Percentiles rank a stretch among this genome's conserved stretches.
These are phyloP conservation scores for Grammatotria lemairii DNA, from an alignment of 2,113 vertebrate genomes.

Conservation along the genomic window DNA sequence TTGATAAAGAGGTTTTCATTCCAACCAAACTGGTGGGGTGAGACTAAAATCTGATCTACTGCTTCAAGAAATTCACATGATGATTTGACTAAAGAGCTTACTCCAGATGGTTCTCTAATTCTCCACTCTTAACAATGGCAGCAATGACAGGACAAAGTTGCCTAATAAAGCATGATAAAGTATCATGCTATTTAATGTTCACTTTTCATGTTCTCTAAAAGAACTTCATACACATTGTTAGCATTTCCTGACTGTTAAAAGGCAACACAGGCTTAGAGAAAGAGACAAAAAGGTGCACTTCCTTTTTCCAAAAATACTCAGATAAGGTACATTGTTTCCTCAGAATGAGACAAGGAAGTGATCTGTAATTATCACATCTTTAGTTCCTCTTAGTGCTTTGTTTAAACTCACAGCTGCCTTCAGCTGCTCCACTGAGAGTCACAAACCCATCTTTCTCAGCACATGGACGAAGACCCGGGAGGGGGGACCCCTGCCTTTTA, in stretches of 20 bases:
- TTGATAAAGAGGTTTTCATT: neutral
- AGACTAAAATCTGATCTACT: neutral
- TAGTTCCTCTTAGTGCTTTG: constrained; percentile 53
- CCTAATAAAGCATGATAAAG: neutral
- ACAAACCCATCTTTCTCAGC: neutral
- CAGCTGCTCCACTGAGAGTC: neutral
- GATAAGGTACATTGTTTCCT: constrained; percentile 64
- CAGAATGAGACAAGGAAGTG: constrained; percentile 63
- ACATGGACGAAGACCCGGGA: neutral
- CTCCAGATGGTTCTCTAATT: neutral
- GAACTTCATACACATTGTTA: neutral
- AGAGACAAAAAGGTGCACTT: constrained; percentile 23
- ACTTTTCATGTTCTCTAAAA: neutral
- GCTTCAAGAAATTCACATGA: neutral
- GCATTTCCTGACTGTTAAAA: neutral
- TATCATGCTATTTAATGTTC: neutral
- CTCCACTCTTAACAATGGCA: neutral
- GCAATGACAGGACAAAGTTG: neutral
- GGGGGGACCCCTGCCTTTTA: neutral
- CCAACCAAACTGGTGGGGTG: neutral
- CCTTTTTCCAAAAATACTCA: constrained; percentile 48
- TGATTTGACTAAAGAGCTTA: neutral
- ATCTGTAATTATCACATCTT: constrained; percentile 19
- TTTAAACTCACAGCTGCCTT: constrained; percentile 37
- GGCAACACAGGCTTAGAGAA: neutral